Evolutionary conservation across 2,797 vertebrate genomes (phyloP), one percentile per base, ranked within the genome.

Genomic region (Sebastes miniatus): DNA sequence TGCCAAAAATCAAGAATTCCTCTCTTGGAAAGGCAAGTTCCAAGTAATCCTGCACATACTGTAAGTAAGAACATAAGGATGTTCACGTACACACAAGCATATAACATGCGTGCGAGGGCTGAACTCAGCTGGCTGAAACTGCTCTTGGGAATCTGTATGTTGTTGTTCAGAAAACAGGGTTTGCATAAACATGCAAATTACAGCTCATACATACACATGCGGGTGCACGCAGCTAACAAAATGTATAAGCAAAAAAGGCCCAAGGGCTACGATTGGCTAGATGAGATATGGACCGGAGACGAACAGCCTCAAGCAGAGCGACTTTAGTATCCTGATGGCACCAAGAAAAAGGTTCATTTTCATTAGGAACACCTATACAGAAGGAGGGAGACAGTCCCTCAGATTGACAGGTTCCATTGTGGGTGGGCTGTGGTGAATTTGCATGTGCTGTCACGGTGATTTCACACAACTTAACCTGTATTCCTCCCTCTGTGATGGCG

Each of bases 391-490:
- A 75, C 69, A 56, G 76, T 31, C 70, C 59, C 10, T 73, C 11
- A 83, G 91, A 93, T 64, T 91, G 92, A 91, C 92, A 88, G 87
- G 16, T 64, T 79, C 78, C 79, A 88, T 93, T 92, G 87, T 91
- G 86, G 92, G 90, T 83, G 87, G 90, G 91, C 81, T 81, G 85
- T 67, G 77, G 79, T 81, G 79, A 87, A 92, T 95, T 92, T 93
- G 91, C 91, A 94, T 95, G 89, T 80, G 85, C 88, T 94, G 93
- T 94, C 92, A 94, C 79, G 27, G 91, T 94, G 88, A 93, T 94
- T 93, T 95, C 92, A 92, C 93, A 91, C 92, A 91, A 93, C 87
- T 94, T 95, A 94, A 94, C 93, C 94, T 93, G 91, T 76, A 86
- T 88, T 86, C 88, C 90, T 91, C 88, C 89, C 89, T 87, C 83